Evolutionary conservation across 2,797 vertebrate species (phyloP), one percentile per base, ranked within the genome.

Genomic region (Garrulus glandarius): DNA sequence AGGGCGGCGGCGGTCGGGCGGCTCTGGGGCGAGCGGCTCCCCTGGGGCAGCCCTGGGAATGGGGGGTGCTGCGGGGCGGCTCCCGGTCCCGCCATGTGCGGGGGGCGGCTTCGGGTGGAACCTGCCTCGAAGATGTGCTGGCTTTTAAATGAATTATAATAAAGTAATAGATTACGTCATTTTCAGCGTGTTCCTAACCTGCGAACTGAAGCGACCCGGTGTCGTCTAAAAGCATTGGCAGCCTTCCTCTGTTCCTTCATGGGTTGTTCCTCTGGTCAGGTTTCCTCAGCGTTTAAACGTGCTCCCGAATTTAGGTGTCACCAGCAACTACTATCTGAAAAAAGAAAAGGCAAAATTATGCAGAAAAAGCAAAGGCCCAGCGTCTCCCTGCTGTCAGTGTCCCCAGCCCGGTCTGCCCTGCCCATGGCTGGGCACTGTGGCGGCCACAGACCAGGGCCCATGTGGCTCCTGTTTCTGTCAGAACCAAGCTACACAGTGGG

Each of bases 401-500:
- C 29, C 6, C 44, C 24, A 22, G 43, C 52, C 21, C 17, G 15
- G 11, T 2, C 30, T 29, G 36, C 11, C 10, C 18, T 80, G 41
- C n/a, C 70, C 43, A 0, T 1, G 50, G 41, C 63, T 24, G 7
- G 41, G 26, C 13, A 1, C 27, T 3, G 30, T 3, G 30, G n/a
- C 3, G 16, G 26, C 19, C 80, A 36, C 3, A 2, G 32, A 3
- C 4, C 26, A 1, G 1, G 1, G 16, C 50, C 44, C 24, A 2
- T 0, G 0, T 0, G 0, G 24, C 26, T 49, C 32, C 19, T 1
- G 0, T 6, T 57, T 18, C 9, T 29, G 49, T 49, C 56, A 6
- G 24, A 41, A 10, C 29, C 13, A 2, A 17, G 27, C 27, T 30
- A 4, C 20, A 3, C 15, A 6, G 19, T 7, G n/a, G 9, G 26